Conservation (phyloP, 1,140 invertebrate genomes). For the Rhopalosiphum maidis region DNA sequence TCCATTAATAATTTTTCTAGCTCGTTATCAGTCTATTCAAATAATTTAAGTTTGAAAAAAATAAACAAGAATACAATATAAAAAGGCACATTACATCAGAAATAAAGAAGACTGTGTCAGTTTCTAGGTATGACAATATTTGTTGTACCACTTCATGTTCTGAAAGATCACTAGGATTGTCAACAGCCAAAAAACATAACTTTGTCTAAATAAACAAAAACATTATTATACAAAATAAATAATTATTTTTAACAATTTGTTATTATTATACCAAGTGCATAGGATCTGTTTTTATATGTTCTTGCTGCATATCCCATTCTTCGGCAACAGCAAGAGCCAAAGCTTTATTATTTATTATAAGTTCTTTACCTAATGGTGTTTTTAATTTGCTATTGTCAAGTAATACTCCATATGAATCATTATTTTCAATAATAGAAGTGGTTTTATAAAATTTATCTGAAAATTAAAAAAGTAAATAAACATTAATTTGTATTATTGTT, state of each 20-base stretch:
- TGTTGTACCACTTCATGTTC: slow-evolving; percentile 78
- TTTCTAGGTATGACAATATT: slow-evolving; percentile 82
- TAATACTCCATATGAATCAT: slow-evolving; percentile 75
- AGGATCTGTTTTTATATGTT: slow-evolving; percentile 75
- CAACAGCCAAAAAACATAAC: slow-evolving; percentile 87
- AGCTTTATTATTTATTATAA: slow-evolving; percentile 83
- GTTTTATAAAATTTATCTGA: slow-evolving; percentile 72
- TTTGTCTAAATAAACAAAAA: slow-evolving; percentile 72
- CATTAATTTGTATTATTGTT: background rate
- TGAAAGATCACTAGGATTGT: slow-evolving; percentile 86
- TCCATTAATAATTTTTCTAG: slow-evolving; percentile 28
- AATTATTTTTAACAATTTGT: background rate
- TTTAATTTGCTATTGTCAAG: slow-evolving; percentile 86
- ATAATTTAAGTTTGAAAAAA: background rate
- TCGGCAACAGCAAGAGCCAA: slow-evolving; percentile 87
- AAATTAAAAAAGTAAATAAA: background rate
- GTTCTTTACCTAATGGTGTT: slow-evolving; percentile 81
- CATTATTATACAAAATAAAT: slow-evolving; percentile 34
- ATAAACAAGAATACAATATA: background rate
- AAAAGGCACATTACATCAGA: slow-evolving; percentile 68
- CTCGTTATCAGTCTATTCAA: background rate
- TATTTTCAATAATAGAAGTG: slow-evolving; percentile 70
- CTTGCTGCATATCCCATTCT: slow-evolving; percentile 90
- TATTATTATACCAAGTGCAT: slow-evolving; percentile 84
- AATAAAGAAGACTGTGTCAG: slow-evolving; percentile 85